Base-by-base conservation (phyloP, 2,113 vertebrate genomes). In the Dolichotis patagonum region DNA sequence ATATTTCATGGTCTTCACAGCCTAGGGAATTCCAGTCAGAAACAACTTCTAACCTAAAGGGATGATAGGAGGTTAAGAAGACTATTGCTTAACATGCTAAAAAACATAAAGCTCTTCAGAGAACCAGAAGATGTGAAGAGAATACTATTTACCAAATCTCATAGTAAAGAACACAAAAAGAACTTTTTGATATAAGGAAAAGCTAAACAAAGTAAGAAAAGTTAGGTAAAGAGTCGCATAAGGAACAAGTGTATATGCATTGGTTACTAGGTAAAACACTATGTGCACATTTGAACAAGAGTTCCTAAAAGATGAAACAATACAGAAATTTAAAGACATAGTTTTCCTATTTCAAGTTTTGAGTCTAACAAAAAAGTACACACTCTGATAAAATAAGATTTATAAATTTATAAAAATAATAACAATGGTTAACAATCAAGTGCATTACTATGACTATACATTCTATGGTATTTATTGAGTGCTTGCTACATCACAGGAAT, bases 321-420 rank as follows among this genome's bases (percentile, higher is more conserved):
- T 30, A 65, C 4, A 94, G 52, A 93, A 75, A 93, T 80, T 88
- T 90, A 58, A 95, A 94, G 46, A 87, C 12, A 43, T 49, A 9
- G 46, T 52, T 75, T 94, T 96, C 46, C 41, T 95, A 5, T 43
- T 69, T 91, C 43, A 84, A 52, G 17, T 35, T 86, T 94, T 83
- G 56, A 93, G 26, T 80, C 46, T 62, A 62, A 92, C 7, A 85
- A 46, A 26, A 54, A 96, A 38, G 75, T 3, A 58, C 26, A 62
- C 4, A 71, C 3, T 73, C 26, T 41, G n/a, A 56, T 83, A 43
- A 95, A 75, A 88, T 52, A 91, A 80, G 69, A 85, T 62, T 41
- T 52, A 52, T 52, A 52, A n/a, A 67, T 41, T 92, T 92, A 88
- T 92, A 95, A 96, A 86, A 49, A 78, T 67, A 9, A 54, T 1